These are phyloP conservation scores for Parapsyche elsis DNA, from an alignment of 1,140 invertebrate genomes.

Conservation along the genomic window DNA sequence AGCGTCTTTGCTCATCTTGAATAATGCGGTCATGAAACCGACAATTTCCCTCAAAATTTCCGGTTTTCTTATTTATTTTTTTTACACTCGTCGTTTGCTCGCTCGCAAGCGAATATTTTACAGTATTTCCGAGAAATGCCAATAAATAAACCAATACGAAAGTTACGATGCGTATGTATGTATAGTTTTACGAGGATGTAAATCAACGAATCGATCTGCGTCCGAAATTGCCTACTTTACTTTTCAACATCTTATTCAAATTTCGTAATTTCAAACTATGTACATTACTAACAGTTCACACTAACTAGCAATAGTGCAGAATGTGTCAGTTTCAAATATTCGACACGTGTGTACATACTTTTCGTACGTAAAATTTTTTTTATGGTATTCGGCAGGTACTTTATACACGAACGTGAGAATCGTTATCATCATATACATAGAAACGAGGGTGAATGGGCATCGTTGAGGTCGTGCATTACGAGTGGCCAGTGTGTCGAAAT, in stretches of 20 bases:
- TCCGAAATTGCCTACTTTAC: no score
- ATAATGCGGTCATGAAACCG: slow-evolving; percentile 25
- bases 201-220: background rate
- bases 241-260: no score
- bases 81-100: background rate
- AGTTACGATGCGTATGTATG: slow-evolving; percentile 10
- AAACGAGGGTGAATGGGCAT: no score
- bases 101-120: background rate
- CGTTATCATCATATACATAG: no score
- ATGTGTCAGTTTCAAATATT: no score
- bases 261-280: no score
- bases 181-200: background rate
- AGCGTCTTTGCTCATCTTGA: background rate
- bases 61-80: background rate
- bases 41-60: slow-evolving; percentile 16
- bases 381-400: no score
- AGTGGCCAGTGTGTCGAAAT: no score
- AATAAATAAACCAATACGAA: slow-evolving; percentile 5
- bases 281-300: no score
- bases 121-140: background rate
- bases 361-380: background rate
- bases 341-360: background rate
- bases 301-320: no score
- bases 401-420: no score
- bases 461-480: no score